These are phyloP conservation scores for Nipponia nippon DNA, from an alignment of 2,113 vertebrate species.

Conservation along the genomic window DNA sequence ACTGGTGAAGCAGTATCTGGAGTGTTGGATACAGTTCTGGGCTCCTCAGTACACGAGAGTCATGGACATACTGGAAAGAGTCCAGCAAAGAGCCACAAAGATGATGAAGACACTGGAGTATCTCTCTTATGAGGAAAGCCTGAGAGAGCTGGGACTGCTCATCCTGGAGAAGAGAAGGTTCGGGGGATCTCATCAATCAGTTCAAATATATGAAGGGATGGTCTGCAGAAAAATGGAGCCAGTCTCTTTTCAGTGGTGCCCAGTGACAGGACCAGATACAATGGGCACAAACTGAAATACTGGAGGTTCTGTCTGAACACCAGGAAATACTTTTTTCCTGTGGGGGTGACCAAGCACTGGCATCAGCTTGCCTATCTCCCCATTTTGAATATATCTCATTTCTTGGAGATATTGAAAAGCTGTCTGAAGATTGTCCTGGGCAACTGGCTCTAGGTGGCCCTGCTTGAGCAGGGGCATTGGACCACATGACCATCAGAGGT, in stretches of 20 bases:
- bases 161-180: neutral
- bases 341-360: neutral
- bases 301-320: neutral
- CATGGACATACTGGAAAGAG: neutral
- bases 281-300: neutral
- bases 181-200: neutral
- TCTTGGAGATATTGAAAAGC: neutral
- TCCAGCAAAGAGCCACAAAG: neutral
- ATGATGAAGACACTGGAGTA: neutral
- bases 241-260: neutral
- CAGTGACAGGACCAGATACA: neutral
- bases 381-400: neutral
- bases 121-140: neutral
- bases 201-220: neutral
- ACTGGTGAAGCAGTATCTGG: neutral
- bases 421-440: neutral
- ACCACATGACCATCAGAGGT: neutral
- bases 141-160: neutral
- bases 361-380: neutral
- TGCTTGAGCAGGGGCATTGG: neutral
- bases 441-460: neutral
- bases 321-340: neutral
- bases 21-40: neutral
- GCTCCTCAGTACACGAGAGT: neutral
- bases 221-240: neutral